Evolutionary conservation across 2,797 vertebrate genomes (phyloP).

Genomic region (Myotis findleyi): DNA sequence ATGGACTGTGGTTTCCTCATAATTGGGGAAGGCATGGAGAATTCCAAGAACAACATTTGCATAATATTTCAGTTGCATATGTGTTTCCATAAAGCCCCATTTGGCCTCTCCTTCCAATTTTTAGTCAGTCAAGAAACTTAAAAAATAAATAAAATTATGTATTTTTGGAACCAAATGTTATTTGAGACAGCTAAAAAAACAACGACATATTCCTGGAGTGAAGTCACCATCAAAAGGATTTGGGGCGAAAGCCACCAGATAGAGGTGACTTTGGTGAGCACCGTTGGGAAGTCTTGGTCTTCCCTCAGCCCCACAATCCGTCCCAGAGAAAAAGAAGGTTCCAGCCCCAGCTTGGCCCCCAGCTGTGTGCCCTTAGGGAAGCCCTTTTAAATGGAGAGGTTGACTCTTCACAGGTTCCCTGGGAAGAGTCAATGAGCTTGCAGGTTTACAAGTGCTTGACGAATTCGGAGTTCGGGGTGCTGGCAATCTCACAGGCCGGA

Average conservation of each 20-base stretch:
- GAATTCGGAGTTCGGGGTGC: neutral
- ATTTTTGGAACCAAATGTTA: conserved; percentile 52
- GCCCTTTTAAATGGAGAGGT: neutral
- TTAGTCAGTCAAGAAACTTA: conserved; percentile 20
- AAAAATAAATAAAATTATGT: neutral
- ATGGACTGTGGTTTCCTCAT: neutral
- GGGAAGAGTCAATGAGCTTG: neutral
- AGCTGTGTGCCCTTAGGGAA: neutral
- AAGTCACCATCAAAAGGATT: neutral
- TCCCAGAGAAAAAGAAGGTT: neutral
- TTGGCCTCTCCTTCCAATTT: neutral
- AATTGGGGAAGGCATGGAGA: neutral
- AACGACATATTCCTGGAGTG: neutral
- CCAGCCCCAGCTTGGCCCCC: neutral
- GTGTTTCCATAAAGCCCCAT: neutral
- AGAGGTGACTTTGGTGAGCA: neutral
- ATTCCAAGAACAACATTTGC: conserved; percentile 10
- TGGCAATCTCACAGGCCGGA: neutral
- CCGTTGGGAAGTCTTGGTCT: neutral
- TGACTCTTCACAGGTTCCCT: neutral
- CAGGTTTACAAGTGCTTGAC: neutral
- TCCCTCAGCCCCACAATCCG: neutral
- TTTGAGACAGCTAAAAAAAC: neutral
- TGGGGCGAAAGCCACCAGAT: neutral
- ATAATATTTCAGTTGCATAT: neutral